A percentile compares a stretch with the other conserved stretches of the same genome.
These are phyloP conservation scores for Saturnia pavonia DNA, from an alignment of 2,888 invertebrate genomes.

Conservation along the genomic window DNA sequence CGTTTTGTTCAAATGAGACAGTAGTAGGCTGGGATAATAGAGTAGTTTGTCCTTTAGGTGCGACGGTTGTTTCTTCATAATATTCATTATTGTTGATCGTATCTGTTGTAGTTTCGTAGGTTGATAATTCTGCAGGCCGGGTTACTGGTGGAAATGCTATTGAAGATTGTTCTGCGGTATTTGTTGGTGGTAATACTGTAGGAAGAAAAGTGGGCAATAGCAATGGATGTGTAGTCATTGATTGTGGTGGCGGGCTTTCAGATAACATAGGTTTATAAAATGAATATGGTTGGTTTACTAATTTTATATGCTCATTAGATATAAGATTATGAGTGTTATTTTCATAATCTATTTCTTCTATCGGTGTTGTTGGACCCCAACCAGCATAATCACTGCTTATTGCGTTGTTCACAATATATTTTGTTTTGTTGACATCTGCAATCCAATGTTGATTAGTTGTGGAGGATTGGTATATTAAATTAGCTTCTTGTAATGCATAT, in stretches of 20 bases:
- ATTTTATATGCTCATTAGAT: conserved; percentile 52
- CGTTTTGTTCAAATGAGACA: conserved; percentile 27
- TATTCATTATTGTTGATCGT: conserved; percentile 37
- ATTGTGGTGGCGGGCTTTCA: conserved; percentile 61
- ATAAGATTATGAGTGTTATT: conserved; percentile 73
- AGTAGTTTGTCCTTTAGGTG: conserved; percentile 45
- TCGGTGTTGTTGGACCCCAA: conserved; percentile 75
- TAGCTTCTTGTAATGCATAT: conserved; percentile 83
- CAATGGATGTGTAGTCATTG: conserved; percentile 46
- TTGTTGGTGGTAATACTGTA: conserved; percentile 55
- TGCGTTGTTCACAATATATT: conserved; percentile 47
- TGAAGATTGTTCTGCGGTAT: conserved; percentile 29
- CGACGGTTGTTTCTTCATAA: conserved; percentile 54
- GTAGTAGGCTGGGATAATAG: conserved; percentile 43
- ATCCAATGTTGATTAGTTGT: conserved; percentile 77
- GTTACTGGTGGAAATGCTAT: conserved; percentile 36
- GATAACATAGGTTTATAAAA: conserved; percentile 69
- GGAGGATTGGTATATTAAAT: conserved; percentile 85
- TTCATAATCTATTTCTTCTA: conserved; percentile 49
- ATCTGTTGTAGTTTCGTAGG: conserved; percentile 45
- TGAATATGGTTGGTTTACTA: conserved; percentile 54
- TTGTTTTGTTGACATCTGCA: conserved; percentile 54
- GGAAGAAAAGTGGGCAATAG: conserved; percentile 58
- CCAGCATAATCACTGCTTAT: conserved; percentile 76
- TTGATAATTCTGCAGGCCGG: conserved; percentile 48